These are phyloP conservation scores for Pelobates cultripes DNA, from an alignment of 2,797 vertebrate genomes.

Conservation along the genomic window DNA sequence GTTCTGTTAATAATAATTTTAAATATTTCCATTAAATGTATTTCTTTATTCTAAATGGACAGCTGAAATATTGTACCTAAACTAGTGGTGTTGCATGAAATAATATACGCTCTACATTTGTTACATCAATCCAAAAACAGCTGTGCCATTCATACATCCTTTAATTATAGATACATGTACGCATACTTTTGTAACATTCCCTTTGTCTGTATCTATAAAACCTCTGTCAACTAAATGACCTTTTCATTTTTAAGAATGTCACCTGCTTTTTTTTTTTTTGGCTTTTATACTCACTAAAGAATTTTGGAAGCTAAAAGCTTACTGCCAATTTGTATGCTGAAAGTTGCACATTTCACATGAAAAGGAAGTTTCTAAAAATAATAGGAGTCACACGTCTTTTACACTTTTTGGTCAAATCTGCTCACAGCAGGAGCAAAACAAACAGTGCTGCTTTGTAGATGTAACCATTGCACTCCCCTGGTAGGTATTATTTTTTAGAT, in stretches of 20 bases:
- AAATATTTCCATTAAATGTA: too few relatives aligned
- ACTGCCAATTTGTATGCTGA: constrained; percentile 9
- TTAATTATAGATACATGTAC: not conserved
- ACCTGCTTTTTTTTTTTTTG: not conserved
- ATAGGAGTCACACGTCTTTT: constrained; percentile 37
- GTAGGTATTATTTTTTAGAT: constrained; percentile 36
- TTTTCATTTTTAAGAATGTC: constrained; percentile 8
- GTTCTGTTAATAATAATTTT: too few relatives aligned
- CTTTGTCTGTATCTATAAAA: not conserved
- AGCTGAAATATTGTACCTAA: too few relatives aligned
- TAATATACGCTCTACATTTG: too few relatives aligned
- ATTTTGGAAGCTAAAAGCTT: constrained; percentile 4
- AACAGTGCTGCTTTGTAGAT: constrained; percentile 14
- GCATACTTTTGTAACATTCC: not conserved
- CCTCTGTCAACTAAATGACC: not conserved
- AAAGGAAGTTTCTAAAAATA: constrained; percentile 34
- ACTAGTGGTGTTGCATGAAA: too few relatives aligned
- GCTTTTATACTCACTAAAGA: not conserved
- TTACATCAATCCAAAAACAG: not conserved
- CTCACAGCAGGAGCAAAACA: constrained; percentile 20
- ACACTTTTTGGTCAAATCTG: constrained; percentile 20
- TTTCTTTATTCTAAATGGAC: too few relatives aligned
- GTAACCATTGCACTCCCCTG: constrained; percentile 6
- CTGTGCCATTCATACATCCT: not conserved
- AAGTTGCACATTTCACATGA: constrained; percentile 31